Evolutionary conservation across 2,888 invertebrate genomes (phyloP), one percentile per base, ranked within the genome.

Genomic region (Anarsia innoxiella): DNA sequence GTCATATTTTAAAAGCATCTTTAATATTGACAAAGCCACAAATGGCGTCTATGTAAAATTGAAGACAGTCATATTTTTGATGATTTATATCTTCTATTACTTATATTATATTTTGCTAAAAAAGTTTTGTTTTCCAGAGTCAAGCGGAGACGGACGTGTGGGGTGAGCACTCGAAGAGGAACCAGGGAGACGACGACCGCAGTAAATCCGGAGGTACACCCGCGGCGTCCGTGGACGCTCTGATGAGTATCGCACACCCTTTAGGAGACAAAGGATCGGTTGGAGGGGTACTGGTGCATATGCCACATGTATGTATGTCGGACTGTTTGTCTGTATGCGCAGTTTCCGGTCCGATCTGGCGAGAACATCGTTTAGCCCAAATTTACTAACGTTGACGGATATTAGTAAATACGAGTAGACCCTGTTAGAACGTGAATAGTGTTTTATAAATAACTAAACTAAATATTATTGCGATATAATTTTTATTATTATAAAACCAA

Each of bases 281-380:
- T 40, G 93, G 94, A 48, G 94, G 94, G 37, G 94, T 95, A 46
- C 88, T 96, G 59, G 95, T 94, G 51, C 94, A 95, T 70, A 95
- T 95, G 95, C 95, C 95, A 51, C 94, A 95, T 88, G 95, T 95
- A 86, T 39, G 41, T 42, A 42, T 42, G 39, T 38, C 32, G 41
- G 37, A 37, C 25, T 38, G 36, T 27, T 31, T 38, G 41, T 41
- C 28, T 38, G 37, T 35, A 41, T 41, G 38, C 31, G 37, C 41
- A 36, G 31, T 38, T 29, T 23, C 12, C 5, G 28, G 27, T 41
- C 30, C 38, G 41, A 37, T 41, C 33, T 41, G 37, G 41, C 34
- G 30, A 37, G 37, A 37, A 13, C 11, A 15, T 28, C 29, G 5
- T 12, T 32, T 19, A 1, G n/a, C 16, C 9, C 8, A 31, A 3